Evolutionary conservation across 2,113 vertebrate genomes (phyloP), one percentile per base, ranked within the genome.

Genomic region (Campylorhamphus procurvoides): DNA sequence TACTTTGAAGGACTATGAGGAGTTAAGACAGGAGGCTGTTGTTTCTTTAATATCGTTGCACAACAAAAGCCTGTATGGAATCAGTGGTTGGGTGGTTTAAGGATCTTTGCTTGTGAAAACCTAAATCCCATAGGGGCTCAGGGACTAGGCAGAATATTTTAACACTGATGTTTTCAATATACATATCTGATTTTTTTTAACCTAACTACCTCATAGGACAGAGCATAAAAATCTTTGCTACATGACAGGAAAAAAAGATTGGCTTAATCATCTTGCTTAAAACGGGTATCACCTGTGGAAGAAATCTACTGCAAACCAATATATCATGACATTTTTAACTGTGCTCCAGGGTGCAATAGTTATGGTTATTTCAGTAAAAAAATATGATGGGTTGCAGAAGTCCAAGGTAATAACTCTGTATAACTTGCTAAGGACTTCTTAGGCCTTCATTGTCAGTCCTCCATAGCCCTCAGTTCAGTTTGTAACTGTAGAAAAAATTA

Each of bases 321-420:
- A 46, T 44, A 33, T 49, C 49, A 35, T 75, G 39, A 89, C n/a
- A 29, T 89, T 94, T 85, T 64, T 49, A 77, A 91, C 28, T 86
- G 63, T 75, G 28, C 58, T 84, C 95, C 50, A 72, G 56, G 44
- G 31, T 90, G 72, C 11, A 24, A 91, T 87, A 89, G 44, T 73
- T 18, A 24, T 56, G 58, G 18, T 88, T 94, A 60, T 94, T 96
- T 96, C 75, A 81, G 66, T 83, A 64, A 71, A 72, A 84, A 78
- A 68, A 56, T 68, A 59, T 46, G 50, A 67, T 79, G 77, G 40
- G 25, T 90, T 93, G 55, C 44, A 67, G 68, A 95, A 92, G 53
- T 66, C 46, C 84, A 75, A 95, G 52, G 35, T 92, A 79, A 85
- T 76, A 82, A 49, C 66, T 95, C n/a, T 81, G 7, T 83, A 5